Evolutionary conservation across 2,888 invertebrate genomes (phyloP).

Genomic region (Acanthosepion lycidas): DNA sequence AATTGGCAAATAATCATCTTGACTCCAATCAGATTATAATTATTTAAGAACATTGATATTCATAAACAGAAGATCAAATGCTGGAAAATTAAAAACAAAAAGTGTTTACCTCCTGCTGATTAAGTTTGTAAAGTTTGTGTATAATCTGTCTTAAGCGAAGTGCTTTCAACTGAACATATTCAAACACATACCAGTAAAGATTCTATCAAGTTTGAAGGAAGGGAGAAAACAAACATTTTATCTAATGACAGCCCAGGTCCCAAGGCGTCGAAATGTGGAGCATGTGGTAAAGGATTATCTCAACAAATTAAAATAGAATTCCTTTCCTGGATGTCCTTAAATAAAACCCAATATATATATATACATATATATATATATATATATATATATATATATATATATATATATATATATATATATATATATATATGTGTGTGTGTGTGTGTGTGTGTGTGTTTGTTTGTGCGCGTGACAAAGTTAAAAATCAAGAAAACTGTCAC

Average conservation of each 20-base stretch:
- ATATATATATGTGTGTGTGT: no score
- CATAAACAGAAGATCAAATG: not conserved
- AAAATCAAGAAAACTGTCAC: no score
- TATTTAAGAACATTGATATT: not conserved
- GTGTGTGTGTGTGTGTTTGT: no score
- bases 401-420: no score
- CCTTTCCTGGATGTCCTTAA: no score
- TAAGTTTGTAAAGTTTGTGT: not conserved
- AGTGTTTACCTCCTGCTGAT: not conserved
- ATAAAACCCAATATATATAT: no score
- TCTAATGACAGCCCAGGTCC: not conserved
- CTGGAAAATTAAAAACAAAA: not conserved
- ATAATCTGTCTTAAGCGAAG: not conserved
- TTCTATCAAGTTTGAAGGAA: not conserved
- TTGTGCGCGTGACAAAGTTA: no score
- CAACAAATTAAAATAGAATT: not conserved
- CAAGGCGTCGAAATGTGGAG: constrained; percentile 15
- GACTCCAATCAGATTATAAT: not conserved
- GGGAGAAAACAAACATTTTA: not conserved
- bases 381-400: no score
- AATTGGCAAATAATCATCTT: no score
- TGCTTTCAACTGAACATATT: not conserved
- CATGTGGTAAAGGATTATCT: not conserved
- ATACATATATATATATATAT: no score
- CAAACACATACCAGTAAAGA: not conserved